Conservation (phyloP, 2,888 invertebrate species). For the Conistra vaccinii region DNA sequence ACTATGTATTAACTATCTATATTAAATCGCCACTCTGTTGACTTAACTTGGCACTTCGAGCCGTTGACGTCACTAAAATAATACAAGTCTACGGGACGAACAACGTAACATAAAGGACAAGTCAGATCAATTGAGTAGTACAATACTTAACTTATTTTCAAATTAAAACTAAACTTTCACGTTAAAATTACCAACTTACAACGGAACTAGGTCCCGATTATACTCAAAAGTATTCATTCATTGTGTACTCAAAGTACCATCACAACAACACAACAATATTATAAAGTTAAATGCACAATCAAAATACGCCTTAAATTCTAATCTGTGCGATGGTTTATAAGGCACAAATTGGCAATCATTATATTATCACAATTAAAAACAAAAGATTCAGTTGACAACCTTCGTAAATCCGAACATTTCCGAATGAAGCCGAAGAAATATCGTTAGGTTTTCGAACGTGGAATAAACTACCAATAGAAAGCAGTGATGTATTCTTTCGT, state of each 20-base stretch:
- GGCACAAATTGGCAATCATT: slow-evolving; percentile 57
- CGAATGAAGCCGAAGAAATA: slow-evolving; percentile 28
- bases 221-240: slow-evolving; percentile 71
- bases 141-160: slow-evolving; percentile 26
- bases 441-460: slow-evolving; percentile 16
- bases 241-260: slow-evolving; percentile 85
- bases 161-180: slow-evolving; percentile 32
- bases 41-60: slow-evolving; percentile 50
- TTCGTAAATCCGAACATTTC: slow-evolving; percentile 20
- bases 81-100: slow-evolving; percentile 27
- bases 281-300: slow-evolving; percentile 68
- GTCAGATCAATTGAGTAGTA: slow-evolving; percentile 53
- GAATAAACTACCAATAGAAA: slow-evolving; percentile 29
- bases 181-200: slow-evolving; percentile 56
- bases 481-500: slow-evolving; percentile 8
- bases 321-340: slow-evolving; percentile 52
- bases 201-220: slow-evolving; percentile 77
- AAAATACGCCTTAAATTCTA: slow-evolving; percentile 65
- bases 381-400: slow-evolving; percentile 45
- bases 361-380: slow-evolving; percentile 59
- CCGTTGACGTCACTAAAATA: slow-evolving; percentile 36
- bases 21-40: slow-evolving; percentile 46
- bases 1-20: slow-evolving; percentile 38
- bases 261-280: slow-evolving; percentile 68
- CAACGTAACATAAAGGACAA: slow-evolving; percentile 37